A percentile compares a stretch with the other conserved stretches of the same genome.
Evolutionary conservation across 2,113 vertebrate genomes (phyloP).

Genomic region (Entomyzon cyanotis): DNA sequence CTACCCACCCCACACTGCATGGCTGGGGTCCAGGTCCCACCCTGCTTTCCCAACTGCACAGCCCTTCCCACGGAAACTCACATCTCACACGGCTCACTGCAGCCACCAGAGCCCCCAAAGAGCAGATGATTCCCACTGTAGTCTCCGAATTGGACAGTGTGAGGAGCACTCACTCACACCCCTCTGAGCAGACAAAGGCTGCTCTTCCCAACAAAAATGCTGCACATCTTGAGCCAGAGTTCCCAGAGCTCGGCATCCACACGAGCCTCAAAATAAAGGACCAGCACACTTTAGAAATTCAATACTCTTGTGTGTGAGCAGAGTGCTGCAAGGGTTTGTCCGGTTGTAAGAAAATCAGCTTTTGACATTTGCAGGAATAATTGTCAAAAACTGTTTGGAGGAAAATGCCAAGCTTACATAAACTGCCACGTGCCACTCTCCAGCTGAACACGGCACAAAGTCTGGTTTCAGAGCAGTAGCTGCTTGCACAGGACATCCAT

Average conservation of each 20-base stretch:
- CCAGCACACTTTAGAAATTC: neutral
- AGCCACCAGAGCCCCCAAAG: neutral
- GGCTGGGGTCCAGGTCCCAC: neutral
- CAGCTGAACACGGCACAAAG: neutral
- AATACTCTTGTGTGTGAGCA: accelerated
- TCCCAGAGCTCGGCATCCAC: neutral
- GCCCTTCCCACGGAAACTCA: neutral
- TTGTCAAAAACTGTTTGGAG: neutral
- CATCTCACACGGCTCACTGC: neutral
- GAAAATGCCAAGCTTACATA: neutral
- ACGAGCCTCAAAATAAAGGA: neutral
- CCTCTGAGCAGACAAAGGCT: neutral
- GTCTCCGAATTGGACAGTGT: accelerated
- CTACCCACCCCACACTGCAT: neutral
- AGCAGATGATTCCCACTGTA: neutral
- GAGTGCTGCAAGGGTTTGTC: neutral
- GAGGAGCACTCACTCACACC: neutral
- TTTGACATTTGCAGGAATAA: neutral
- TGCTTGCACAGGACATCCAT: neutral
- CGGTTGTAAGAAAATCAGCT: neutral
- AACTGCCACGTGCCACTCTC: neutral
- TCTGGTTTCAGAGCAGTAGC: neutral
- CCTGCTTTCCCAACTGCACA: neutral
- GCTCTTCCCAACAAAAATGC: neutral
- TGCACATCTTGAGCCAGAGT: neutral